A percentile compares a stretch with the other conserved stretches of the same genome.
Conservation (phyloP, 2,888 invertebrate species). For the Xylota segnis region DNA sequence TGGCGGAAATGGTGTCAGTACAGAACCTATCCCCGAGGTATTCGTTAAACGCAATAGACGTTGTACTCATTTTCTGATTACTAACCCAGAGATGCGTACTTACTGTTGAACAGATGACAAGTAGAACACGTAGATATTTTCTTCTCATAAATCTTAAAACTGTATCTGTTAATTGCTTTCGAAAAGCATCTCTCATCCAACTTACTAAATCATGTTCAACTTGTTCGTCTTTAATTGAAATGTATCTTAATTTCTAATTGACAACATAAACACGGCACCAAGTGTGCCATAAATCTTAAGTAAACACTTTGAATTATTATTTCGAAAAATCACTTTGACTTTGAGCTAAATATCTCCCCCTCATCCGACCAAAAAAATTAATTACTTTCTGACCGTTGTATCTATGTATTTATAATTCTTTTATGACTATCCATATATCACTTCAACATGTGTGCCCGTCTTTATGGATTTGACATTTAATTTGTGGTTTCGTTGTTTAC, state of each 20-base stretch:
- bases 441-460: constrained; percentile 63
- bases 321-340: background rate
- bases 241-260: constrained; percentile 29
- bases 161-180: constrained; percentile 8
- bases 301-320: constrained; percentile 30
- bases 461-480: constrained; percentile 58
- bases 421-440: constrained; percentile 61
- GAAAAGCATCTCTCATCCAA: background rate
- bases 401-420: constrained; percentile 53
- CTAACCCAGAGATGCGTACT: background rate
- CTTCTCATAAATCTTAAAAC: too few species aligned
- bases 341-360: constrained; percentile 26
- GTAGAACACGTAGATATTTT: background rate
- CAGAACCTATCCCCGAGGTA: constrained; percentile 3
- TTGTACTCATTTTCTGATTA: constrained; percentile 16
- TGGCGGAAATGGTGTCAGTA: background rate
- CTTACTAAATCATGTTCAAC: constrained; percentile 18
- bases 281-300: constrained; percentile 43
- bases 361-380: background rate
- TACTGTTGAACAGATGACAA: background rate
- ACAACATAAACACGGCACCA: constrained; percentile 29
- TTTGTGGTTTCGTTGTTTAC: constrained; percentile 60
- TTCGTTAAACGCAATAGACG: background rate
- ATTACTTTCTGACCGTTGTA: constrained; percentile 40
- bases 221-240: constrained; percentile 28